phyloP scores from a whole-genome alignment of 2,888 invertebrate genomes.

The Himalopsyche japonica region DNA sequence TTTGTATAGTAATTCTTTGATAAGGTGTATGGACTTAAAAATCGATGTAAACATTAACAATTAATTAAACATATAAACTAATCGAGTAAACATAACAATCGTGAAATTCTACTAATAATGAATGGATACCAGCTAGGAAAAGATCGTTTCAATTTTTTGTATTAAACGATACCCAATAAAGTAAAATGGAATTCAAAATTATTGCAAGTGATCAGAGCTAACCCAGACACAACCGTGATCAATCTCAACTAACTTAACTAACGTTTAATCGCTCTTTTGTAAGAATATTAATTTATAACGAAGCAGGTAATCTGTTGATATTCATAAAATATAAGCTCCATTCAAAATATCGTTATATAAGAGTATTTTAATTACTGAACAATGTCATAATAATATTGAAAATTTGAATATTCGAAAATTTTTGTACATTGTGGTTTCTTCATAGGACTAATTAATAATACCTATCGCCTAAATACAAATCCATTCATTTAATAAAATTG shows the following conservation, averaged over 20 bases:
- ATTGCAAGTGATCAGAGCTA: not conserved
- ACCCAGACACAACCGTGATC: not conserved
- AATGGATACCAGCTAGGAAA: not conserved
- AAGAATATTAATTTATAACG: not conserved
- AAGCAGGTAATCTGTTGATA: not conserved
- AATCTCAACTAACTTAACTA: not conserved
- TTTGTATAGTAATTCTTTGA: not conserved
- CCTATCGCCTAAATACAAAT: slow-evolving; percentile 31
- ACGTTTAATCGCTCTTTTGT: too few relatives aligned
- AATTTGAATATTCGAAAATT: slow-evolving; percentile 10
- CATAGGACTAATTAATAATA: slow-evolving; percentile 20
- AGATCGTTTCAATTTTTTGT: not conserved
- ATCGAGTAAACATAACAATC: slow-evolving; percentile 4
- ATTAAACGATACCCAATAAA: not conserved
- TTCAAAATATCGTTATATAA: not conserved
- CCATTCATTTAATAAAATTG: slow-evolving; percentile 24
- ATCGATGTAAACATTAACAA: slow-evolving; percentile 16
- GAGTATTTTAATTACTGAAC: slow-evolving; percentile 1
- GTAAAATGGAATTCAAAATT: not conserved
- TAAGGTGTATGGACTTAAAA: slow-evolving; percentile 1
- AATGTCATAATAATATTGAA: slow-evolving; percentile 11
- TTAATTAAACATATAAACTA: slow-evolving; percentile 18
- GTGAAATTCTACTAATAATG: slow-evolving; percentile 2
- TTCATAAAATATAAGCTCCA: slow-evolving; percentile 6
- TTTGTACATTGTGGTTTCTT: slow-evolving; percentile 40